Evolutionary conservation across 1,140 invertebrate species (phyloP).

Genomic region (Bombus sibiricus): DNA sequence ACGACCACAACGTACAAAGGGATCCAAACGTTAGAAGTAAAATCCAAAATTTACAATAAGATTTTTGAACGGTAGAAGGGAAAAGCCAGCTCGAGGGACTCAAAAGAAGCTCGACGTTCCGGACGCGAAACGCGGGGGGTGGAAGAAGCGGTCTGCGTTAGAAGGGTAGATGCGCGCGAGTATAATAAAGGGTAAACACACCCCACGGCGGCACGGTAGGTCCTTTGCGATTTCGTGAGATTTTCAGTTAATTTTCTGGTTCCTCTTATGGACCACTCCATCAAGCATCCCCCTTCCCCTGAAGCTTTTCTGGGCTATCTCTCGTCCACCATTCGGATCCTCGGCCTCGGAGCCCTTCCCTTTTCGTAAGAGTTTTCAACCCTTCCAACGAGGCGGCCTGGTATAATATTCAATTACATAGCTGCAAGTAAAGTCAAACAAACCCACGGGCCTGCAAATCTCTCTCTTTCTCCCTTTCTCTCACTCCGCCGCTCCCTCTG

Average conservation of each 20-base stretch:
- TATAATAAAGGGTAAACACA: slow-evolving; percentile 75
- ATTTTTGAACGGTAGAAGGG: not conserved
- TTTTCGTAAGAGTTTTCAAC: slow-evolving; percentile 74
- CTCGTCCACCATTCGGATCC: slow-evolving; percentile 66
- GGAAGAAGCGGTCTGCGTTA: not conserved
- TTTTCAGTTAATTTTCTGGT: slow-evolving; percentile 74
- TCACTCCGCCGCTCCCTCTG: slow-evolving; percentile 51
- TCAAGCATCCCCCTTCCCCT: slow-evolving; percentile 51
- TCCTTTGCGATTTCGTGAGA: slow-evolving; percentile 70
- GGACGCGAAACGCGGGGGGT: not conserved
- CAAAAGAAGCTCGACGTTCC: slow-evolving; percentile 1
- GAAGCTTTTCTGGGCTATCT: slow-evolving; percentile 60
- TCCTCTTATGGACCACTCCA: slow-evolving; percentile 67
- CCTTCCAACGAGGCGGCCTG: slow-evolving; percentile 71
- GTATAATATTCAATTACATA: slow-evolving; percentile 79
- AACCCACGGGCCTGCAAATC: slow-evolving; percentile 70
- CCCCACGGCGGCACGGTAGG: slow-evolving; percentile 44
- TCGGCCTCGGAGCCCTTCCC: slow-evolving; percentile 61
- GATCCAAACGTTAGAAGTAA: not conserved
- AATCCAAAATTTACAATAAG: slow-evolving; percentile 16
- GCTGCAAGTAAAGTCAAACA: slow-evolving; percentile 77
- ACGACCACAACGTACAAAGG: not conserved
- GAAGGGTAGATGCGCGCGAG: slow-evolving; percentile 51
- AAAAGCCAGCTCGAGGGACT: not conserved
- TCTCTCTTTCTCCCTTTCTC: slow-evolving; percentile 46